Evolutionary conservation across 2,888 invertebrate genomes (phyloP).

Genomic region (Ormyrus nitidulus): DNA sequence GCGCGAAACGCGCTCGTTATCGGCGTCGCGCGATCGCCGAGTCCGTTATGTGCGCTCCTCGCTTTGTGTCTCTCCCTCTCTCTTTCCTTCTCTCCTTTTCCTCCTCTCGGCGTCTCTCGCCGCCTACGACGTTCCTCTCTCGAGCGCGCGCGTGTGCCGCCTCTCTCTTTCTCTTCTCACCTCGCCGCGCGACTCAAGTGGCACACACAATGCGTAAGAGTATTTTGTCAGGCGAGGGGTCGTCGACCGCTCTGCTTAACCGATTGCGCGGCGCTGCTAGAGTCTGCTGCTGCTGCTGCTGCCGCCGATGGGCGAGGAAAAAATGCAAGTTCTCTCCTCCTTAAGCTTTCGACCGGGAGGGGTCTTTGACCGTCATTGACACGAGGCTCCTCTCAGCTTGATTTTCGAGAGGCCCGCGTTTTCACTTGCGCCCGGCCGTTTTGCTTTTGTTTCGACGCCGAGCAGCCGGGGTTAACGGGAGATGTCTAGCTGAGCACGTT

Average conservation of each 20-base stretch:
- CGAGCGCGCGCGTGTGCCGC: slow-evolving; percentile 3
- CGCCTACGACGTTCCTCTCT: slow-evolving; percentile 52
- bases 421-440: slow-evolving; percentile 13
- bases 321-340: slow-evolving; percentile 13
- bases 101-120: slow-evolving; percentile 24
- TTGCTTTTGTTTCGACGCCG: not conserved
- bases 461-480: not conserved
- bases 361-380: slow-evolving; percentile 53
- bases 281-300: not conserved
- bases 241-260: slow-evolving; percentile 61
- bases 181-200: slow-evolving; percentile 38
- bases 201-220: slow-evolving; percentile 65
- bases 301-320: not conserved
- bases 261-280: slow-evolving; percentile 29
- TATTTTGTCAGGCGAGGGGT: slow-evolving; percentile 63
- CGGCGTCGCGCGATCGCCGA: not conserved
- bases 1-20: slow-evolving; percentile 52
- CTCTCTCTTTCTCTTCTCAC: too few species aligned
- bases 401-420: slow-evolving; percentile 19
- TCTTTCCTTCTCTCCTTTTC: not conserved
- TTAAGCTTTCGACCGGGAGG: not conserved
- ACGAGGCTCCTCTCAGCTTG: slow-evolving; percentile 39
- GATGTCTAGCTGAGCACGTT: too few species aligned
- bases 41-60: too few species aligned
- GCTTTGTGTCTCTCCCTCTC: not conserved